Base-by-base conservation (phyloP, 2,888 invertebrate species). In the Caenorhabditis auriculariae region DNA sequence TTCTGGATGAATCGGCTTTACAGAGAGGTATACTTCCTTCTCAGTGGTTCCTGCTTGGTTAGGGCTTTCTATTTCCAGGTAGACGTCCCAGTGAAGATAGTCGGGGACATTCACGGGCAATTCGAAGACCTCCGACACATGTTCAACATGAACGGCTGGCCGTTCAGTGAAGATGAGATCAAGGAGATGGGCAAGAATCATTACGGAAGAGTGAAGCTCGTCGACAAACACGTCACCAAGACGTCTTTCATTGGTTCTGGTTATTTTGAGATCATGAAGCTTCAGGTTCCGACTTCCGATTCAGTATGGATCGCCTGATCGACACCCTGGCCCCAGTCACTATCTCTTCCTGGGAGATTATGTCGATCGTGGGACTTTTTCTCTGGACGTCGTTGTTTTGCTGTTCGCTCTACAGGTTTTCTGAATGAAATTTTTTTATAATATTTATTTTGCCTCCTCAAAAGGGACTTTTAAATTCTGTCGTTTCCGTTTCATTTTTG, bases 31-130 rank as follows among this genome's bases (percentile, higher is more conserved):
- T 32, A 24, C 38, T 6, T 9, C 35, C n/a, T n/a, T 32, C 35
- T 32, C 29, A 43, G 35, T 17, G 37, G 21, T 4, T 28, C 12
- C 15, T 32, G 23, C 12, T 47, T 46, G 17, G 38, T 37, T 29
- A 9, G 17, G 15, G 17, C 41, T 39, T 17, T 12, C 38, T 37
- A 17, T 17, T 54, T 26, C 39, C 47, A 74, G 62, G 93, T 98
- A 44, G 90, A 90, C 72, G 91, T 93, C 61, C 96, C 96, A 69
- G 95, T 98, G 71, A 96, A 95, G 47, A 93, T 98, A 59, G 96
- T 95, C 84, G 96, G 96, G 27, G 96, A 98, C 84, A 96, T 98
- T 82, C 96, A 98, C 85, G 96, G 96, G 58, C 96, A 94, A 89
- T 94, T 93, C 49, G 70, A 72, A 29, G 76, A 76, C 57, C 58